Evolutionary conservation across 2,888 invertebrate genomes (phyloP).

Genomic region (Spodoptera picta): DNA sequence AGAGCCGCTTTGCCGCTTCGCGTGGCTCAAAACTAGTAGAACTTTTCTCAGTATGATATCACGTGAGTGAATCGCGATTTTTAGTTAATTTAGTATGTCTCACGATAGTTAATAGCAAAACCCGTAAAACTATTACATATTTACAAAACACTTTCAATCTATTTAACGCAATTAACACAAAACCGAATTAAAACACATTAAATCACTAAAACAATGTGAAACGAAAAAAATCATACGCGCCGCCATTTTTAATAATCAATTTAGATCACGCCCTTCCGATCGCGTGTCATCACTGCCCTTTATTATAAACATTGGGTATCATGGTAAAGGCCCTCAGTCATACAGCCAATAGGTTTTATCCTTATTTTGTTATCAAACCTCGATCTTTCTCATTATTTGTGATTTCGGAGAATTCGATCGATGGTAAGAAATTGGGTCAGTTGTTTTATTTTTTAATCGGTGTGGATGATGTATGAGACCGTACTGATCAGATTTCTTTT

Average conservation of each 20-base stretch:
- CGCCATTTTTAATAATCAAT: slow-evolving; percentile 62
- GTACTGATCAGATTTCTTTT: slow-evolving; percentile 27
- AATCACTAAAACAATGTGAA: neutral
- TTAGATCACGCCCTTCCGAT: slow-evolving; percentile 70
- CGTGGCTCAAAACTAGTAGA: no score
- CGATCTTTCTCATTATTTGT: slow-evolving; percentile 48
- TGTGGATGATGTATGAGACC: slow-evolving; percentile 19
- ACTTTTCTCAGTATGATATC: no score
- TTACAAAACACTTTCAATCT: no score
- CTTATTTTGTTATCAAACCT: slow-evolving; percentile 47
- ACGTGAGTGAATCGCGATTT: no score
- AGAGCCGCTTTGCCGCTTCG: no score
- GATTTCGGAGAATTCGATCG: slow-evolving; percentile 46
- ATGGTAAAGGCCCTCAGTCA: slow-evolving; percentile 44
- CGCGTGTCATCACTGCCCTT: slow-evolving; percentile 66
- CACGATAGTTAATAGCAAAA: no score
- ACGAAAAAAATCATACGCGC: slow-evolving; percentile 1
- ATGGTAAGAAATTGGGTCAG: slow-evolving; percentile 43
- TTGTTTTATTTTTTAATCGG: slow-evolving; percentile 20
- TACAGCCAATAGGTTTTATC: slow-evolving; percentile 49
- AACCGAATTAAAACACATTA: neutral
- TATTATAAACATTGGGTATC: slow-evolving; percentile 63
- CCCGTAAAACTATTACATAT: no score
- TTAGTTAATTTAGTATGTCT: no score
- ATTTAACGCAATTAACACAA: no score